Evolutionary conservation across 1,140 invertebrate species (phyloP), one percentile per base, ranked within the genome.

Genomic region (Leptinotarsa texana): DNA sequence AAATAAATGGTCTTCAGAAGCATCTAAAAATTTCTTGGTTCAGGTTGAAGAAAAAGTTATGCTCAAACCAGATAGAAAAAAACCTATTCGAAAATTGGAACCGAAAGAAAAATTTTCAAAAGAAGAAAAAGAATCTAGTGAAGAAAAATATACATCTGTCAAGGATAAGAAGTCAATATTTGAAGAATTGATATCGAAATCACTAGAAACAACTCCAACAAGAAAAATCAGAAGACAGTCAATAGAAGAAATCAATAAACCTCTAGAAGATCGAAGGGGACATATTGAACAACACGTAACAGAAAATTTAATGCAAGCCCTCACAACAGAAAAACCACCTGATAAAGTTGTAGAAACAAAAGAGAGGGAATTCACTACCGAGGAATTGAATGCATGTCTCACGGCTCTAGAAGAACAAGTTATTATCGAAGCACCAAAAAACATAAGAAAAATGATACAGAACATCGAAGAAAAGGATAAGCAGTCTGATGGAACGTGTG

Each of bases 111-210:
- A 61, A 77, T 62, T 69, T 42, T 21, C 21, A 15, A 24, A 67
- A 22, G 42, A 67, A 15, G 51, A 57, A 67, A 63, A 77, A 72
- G 61, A 74, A 21, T 67, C 49, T 21, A 49, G 70, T 49, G 72
- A 77, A 48, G 77, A 86, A 74, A 74, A 79, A 65, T 77, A 75
- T 17, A 83, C 83, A 70, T 85, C 84, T 33, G 84, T 89, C 1
- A 88, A 87, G 84, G 87, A 89, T 78, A 85, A 88, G 6, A 88
- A 88, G 85, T 84, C 87, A 49, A 88, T 89, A 81, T 89, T 89
- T 74, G 88, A 88, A 75, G 87, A 89, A 81, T 68, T 85, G 42
- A 83, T 83, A 33, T 82, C 79, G 6, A 82, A 79, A 78, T 81
- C 83, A 0, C 76, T 75, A 22, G 83, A 84, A 76, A 69, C 72